Evolutionary conservation across 2,113 vertebrate species (phyloP).

Genomic region (Rhombomys opimus): DNA sequence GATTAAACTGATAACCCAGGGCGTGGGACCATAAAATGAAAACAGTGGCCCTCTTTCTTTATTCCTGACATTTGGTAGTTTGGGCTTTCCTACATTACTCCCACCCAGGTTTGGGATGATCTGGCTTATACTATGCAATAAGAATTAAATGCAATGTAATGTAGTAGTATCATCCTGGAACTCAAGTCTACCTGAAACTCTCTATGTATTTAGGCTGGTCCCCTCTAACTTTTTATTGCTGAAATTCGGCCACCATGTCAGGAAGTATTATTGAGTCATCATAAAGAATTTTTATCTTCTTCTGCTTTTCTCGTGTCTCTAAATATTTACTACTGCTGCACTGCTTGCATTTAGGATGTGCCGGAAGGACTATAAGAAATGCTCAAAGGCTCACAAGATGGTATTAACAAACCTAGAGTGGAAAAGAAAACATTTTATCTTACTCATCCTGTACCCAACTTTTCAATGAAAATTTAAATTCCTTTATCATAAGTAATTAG

Average conservation of each 20-base stretch:
- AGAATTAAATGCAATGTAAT: constrained; percentile 28
- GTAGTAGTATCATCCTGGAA: not conserved
- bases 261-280: not conserved
- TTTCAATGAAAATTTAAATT: constrained; percentile 29
- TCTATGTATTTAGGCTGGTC: not conserved
- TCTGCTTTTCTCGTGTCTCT: constrained; percentile 38
- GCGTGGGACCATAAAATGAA: constrained; percentile 11
- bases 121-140: constrained; percentile 19
- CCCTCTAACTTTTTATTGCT: not conserved
- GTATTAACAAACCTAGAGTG: constrained; percentile 39
- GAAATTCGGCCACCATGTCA: not conserved
- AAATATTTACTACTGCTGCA: constrained; percentile 14
- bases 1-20: constrained; percentile 19
- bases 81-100: not conserved
- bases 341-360: constrained; percentile 30
- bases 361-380: not conserved
- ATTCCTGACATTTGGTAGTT: constrained; percentile 23
- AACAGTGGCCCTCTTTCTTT: constrained; percentile 19
- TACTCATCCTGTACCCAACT: constrained; percentile 13
- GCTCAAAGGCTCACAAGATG: constrained; percentile 40
- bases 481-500: constrained; percentile 31
- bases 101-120: not conserved
- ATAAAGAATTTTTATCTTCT: constrained; percentile 39
- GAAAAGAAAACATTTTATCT: constrained; percentile 51
- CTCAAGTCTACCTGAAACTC: not conserved